Percentiles rank a stretch among this genome's conserved stretches.
Evolutionary conservation across 2,113 vertebrate genomes (phyloP).

Genomic region (Engraulis encrasicolus): DNA sequence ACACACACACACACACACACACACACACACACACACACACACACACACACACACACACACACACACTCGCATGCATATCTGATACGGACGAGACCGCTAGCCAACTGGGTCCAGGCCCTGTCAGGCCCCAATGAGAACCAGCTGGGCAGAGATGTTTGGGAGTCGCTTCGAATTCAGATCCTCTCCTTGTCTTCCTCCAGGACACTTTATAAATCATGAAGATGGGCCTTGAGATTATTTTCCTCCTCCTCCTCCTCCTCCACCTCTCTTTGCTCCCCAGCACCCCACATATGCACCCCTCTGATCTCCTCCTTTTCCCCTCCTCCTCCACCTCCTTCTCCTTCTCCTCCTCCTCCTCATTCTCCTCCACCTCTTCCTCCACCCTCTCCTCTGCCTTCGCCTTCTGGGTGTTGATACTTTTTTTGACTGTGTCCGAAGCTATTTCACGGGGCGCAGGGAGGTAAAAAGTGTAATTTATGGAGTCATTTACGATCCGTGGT

Average conservation of each 20-base stretch:
- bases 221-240: neutral
- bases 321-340: neutral
- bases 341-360: neutral
- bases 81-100: too few species aligned
- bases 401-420: neutral
- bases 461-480: slow-evolving; percentile 12
- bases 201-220: neutral
- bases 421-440: neutral
- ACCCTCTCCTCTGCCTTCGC: too few species aligned
- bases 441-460: neutral
- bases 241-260: neutral
- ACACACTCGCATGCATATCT: too few species aligned
- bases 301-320: too few species aligned
- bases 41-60: too few species aligned
- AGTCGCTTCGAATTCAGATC: slow-evolving; percentile 18
- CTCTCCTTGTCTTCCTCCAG: slow-evolving; percentile 8
- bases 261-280: too few species aligned
- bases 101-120: neutral
- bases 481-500: slow-evolving; percentile 14
- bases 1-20: too few species aligned
- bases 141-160: neutral
- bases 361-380: neutral
- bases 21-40: too few species aligned
- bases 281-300: too few species aligned
- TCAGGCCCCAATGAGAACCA: neutral